A percentile compares a stretch with the other conserved stretches of the same genome.
phyloP scores from a whole-genome alignment of 2,888 invertebrate species.

The Limnephilus marmoratus region DNA sequence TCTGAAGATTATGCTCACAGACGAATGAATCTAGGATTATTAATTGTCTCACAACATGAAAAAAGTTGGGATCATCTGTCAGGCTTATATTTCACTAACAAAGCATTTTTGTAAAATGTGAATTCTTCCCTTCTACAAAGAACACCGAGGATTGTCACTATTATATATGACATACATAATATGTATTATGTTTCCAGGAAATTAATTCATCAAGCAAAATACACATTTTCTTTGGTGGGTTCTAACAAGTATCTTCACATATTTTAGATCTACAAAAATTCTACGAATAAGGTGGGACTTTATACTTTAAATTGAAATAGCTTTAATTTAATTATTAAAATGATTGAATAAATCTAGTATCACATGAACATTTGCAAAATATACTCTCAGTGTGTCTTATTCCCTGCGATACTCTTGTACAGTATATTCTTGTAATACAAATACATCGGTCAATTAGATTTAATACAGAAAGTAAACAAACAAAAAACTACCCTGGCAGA shows the following conservation, averaged over 20 bases:
- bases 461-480: background rate
- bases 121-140: background rate
- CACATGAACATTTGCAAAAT: constrained; percentile 50
- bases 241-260: constrained; percentile 4
- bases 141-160: background rate
- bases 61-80: background rate
- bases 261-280: constrained; percentile 7
- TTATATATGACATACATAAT: background rate
- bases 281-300: constrained; percentile 39
- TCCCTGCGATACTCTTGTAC: background rate
- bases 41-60: background rate
- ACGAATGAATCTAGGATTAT: no score
- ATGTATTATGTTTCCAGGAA: background rate
- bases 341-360: constrained; percentile 50
- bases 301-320: constrained; percentile 32
- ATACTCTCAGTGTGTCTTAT: constrained; percentile 26
- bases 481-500: background rate
- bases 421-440: background rate
- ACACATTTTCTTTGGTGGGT: constrained; percentile 30
- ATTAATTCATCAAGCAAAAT: background rate
- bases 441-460: constrained; percentile 18
- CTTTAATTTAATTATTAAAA: constrained; percentile 38
- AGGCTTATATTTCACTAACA: background rate
- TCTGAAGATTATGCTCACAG: no score
- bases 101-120: background rate